Evolutionary conservation across 2,888 invertebrate species (phyloP).

Genomic region (Sabatieria punctata): DNA sequence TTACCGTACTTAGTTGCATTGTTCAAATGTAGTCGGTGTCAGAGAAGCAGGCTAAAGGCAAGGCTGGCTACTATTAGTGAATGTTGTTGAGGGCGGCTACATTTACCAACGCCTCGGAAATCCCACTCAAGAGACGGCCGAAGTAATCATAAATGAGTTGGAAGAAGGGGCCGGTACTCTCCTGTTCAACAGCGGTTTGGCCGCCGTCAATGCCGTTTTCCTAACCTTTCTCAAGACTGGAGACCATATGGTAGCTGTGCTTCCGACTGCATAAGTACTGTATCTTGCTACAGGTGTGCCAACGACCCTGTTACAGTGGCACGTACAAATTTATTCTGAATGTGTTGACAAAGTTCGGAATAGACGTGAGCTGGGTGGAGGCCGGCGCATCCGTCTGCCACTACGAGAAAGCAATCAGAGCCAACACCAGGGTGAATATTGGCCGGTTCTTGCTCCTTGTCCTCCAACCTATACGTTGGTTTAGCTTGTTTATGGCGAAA

Average conservation of each 20-base stretch:
- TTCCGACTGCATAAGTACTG: neutral
- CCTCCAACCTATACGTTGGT: neutral
- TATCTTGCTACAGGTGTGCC: constrained; percentile 18
- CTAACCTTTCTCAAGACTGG: constrained; percentile 30
- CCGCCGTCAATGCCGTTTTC: constrained; percentile 28
- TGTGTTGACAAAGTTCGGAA: constrained; percentile 23
- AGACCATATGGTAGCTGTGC: constrained; percentile 26
- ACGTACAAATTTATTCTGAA: constrained; percentile 24
- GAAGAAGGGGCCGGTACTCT: constrained; percentile 17
- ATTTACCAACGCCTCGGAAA: constrained; percentile 9
- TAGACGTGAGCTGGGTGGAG: constrained; percentile 22
- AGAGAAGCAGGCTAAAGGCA: too few species aligned
- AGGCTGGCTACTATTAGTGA: neutral
- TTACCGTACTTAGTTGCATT: too few species aligned
- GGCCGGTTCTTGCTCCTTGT: neutral
- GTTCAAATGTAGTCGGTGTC: too few species aligned
- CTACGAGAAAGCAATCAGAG: constrained; percentile 23
- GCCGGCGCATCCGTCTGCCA: constrained; percentile 19
- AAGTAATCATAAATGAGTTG: constrained; percentile 7
- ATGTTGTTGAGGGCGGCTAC: neutral
- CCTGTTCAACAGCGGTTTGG: constrained; percentile 17
- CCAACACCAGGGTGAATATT: constrained; percentile 30
- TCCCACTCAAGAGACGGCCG: constrained; percentile 8
- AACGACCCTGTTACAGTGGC: constrained; percentile 29
- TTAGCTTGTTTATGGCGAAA: constrained; percentile 33